These are phyloP conservation scores for Drosophila orena DNA, from an alignment of 1,140 invertebrate genomes.

Conservation along the genomic window DNA sequence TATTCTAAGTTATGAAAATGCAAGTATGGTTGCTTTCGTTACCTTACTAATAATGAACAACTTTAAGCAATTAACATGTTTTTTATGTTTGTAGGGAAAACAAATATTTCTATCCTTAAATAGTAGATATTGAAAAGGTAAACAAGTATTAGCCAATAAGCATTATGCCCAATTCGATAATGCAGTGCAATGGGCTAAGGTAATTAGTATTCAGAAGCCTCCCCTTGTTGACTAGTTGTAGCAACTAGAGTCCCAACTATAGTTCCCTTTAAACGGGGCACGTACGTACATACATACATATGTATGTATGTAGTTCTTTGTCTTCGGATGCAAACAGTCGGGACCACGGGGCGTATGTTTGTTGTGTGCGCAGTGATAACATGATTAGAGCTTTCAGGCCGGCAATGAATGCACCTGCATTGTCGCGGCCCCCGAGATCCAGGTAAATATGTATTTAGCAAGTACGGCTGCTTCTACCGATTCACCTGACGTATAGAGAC, in stretches of 20 bases:
- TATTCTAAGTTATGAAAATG: no score
- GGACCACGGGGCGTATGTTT: slow-evolving; percentile 37
- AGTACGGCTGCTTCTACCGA: slow-evolving; percentile 19
- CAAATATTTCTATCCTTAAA: no score
- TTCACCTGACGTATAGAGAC: slow-evolving; percentile 33
- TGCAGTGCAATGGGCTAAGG: no score
- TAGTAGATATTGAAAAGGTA: no score
- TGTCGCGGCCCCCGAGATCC: slow-evolving; percentile 20
- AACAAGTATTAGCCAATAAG: no score
- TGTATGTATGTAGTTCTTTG: slow-evolving; percentile 13
- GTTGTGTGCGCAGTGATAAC: slow-evolving; percentile 38
- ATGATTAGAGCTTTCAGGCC: slow-evolving; percentile 38
- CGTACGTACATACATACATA: no score
- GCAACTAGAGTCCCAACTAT: slow-evolving; percentile 1
- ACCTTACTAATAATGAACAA: neutral
- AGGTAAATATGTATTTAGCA: slow-evolving; percentile 45
- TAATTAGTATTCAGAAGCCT: neutral
- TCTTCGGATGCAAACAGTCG: slow-evolving; percentile 10
- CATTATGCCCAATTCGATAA: no score
- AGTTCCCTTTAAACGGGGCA: slow-evolving; percentile 7
- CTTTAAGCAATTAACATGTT: neutral
- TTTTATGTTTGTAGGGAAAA: no score
- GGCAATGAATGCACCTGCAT: slow-evolving; percentile 43
- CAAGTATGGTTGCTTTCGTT: neutral
- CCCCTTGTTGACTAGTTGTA: neutral